Percentiles rank a stretch among this genome's conserved stretches.
Conservation (phyloP, 1,140 invertebrate species). For the Hyles vespertilio region DNA sequence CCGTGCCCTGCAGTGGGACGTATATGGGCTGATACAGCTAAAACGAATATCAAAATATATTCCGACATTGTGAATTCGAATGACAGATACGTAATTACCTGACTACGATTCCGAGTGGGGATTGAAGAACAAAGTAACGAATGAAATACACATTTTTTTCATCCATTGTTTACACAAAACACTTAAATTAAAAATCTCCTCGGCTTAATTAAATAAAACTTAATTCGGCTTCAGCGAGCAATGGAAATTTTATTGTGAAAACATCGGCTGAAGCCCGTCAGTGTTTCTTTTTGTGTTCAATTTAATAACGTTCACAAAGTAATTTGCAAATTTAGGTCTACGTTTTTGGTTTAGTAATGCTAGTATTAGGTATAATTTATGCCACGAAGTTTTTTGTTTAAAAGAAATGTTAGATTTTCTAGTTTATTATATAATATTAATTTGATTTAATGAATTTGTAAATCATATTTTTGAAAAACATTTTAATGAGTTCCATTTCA, state of each 20-base stretch:
- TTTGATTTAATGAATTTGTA: too few species aligned
- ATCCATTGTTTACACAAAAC: neutral
- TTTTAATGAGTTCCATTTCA: too few species aligned
- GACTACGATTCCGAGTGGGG: neutral
- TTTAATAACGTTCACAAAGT: slow-evolving; percentile 5
- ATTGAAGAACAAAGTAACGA: neutral
- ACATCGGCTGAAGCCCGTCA: neutral
- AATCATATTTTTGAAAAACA: too few species aligned
- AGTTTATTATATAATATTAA: too few species aligned
- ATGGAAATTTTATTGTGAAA: neutral
- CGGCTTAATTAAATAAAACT: slow-evolving; percentile 7
- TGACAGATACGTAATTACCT: too few species aligned
- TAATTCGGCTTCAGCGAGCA: slow-evolving; percentile 3
- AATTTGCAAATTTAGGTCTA: neutral
- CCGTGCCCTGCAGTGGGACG: too few species aligned
- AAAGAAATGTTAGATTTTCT: too few species aligned
- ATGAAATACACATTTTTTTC: slow-evolving; percentile 11
- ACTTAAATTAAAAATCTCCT: slow-evolving; percentile 3
- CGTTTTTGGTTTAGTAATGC: neutral
- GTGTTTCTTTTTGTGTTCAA: slow-evolving; percentile 1
- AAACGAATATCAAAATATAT: too few species aligned
- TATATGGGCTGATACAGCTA: too few species aligned
- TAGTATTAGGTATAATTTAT: too few species aligned
- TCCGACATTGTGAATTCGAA: too few species aligned
- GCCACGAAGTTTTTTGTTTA: too few species aligned